A percentile compares a stretch with the other conserved stretches of the same genome.
These are phyloP conservation scores for Tragelaphus buxtoni DNA, from an alignment of 2,113 vertebrate genomes.

Conservation along the genomic window DNA sequence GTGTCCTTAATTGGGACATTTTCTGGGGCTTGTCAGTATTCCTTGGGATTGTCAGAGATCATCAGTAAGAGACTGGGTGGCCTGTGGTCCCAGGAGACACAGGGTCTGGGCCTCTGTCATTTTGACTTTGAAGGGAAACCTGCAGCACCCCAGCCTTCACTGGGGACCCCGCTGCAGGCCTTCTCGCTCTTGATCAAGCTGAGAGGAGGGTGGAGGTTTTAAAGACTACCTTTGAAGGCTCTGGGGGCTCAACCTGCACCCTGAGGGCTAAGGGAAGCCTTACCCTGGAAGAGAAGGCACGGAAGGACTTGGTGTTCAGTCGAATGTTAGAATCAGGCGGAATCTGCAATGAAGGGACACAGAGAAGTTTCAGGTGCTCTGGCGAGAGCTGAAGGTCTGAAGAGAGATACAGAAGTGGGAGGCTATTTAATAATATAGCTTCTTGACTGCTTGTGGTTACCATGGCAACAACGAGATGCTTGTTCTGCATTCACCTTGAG, in stretches of 20 bases:
- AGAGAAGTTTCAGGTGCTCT: not conserved
- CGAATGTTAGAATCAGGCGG: slow-evolving; percentile 31
- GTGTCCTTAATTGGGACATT: not conserved
- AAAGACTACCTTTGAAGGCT: not conserved
- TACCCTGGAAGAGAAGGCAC: slow-evolving; percentile 75
- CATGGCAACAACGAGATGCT: not conserved
- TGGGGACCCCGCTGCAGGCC: not conserved
- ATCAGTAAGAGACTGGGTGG: not conserved
- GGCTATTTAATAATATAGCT: not conserved
- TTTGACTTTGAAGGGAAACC: not conserved
- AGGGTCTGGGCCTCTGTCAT: not conserved
- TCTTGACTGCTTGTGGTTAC: not conserved
- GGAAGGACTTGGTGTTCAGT: slow-evolving; percentile 78
- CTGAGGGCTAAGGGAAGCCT: not conserved
- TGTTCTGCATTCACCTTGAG: not conserved
- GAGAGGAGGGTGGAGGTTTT: not conserved
- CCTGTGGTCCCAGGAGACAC: not conserved
- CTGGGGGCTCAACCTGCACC: not conserved
- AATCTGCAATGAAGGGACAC: slow-evolving; percentile 66
- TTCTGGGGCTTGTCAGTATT: not conserved
- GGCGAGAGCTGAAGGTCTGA: not conserved
- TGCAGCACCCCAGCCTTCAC: not conserved
- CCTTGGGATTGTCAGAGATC: not conserved
- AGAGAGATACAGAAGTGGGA: not conserved
- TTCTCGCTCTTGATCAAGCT: not conserved